These are phyloP conservation scores for Oxygymnocypris stewartii DNA, from an alignment of 2,113 vertebrate genomes.

Conservation along the genomic window DNA sequence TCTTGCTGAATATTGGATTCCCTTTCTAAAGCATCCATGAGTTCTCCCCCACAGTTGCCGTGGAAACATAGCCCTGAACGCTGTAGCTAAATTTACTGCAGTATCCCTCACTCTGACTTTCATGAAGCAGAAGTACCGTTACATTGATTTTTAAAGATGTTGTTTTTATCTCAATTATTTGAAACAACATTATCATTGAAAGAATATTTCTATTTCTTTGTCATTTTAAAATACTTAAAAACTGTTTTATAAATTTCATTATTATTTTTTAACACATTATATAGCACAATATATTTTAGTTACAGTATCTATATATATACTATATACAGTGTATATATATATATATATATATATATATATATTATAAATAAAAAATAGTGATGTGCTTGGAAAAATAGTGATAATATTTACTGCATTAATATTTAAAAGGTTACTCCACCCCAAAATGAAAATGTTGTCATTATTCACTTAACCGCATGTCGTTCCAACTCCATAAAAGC, in stretches of 20 bases:
- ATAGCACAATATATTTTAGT: not conserved
- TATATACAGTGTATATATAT: too few species aligned
- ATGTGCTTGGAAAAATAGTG: too few species aligned
- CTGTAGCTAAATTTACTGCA: conserved; percentile 48
- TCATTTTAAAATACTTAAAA: not conserved
- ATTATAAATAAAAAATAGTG: too few species aligned
- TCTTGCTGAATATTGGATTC: conserved; percentile 42
- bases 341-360: too few species aligned
- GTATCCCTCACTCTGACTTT: conserved; percentile 30
- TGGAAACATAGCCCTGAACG: conserved; percentile 49
- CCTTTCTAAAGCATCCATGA: conserved; percentile 49
- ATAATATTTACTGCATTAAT: too few species aligned
- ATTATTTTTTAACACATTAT: not conserved
- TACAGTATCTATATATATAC: not conserved
- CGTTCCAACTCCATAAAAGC: too few species aligned
- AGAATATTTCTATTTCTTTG: not conserved
- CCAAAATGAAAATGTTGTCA: too few species aligned
- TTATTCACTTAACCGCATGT: too few species aligned
- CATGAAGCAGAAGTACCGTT: conserved; percentile 3
- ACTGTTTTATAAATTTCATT: not conserved
- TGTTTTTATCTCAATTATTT: not conserved
- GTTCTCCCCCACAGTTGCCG: conserved; percentile 48
- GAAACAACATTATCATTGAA: not conserved
- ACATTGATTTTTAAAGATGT: conserved; percentile 9
- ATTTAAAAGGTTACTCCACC: too few species aligned